A percentile compares a stretch with the other conserved stretches of the same genome.
Evolutionary conservation across 2,888 invertebrate genomes (phyloP).

Genomic region (Diarsia dahlii): DNA sequence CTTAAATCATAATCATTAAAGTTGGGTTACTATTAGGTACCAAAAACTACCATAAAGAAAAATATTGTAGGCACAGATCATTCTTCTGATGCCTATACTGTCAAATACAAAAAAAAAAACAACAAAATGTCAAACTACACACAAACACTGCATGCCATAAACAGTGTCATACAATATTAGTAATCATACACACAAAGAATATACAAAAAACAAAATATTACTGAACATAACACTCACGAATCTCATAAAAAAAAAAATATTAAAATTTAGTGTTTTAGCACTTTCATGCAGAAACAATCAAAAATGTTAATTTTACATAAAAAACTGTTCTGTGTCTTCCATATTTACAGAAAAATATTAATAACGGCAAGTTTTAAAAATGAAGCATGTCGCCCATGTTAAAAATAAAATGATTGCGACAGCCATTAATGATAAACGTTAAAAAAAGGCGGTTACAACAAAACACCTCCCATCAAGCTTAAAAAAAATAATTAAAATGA

Average conservation of each 20-base stretch:
- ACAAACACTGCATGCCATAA: conserved; percentile 64
- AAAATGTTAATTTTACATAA: conserved; percentile 72
- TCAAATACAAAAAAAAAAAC: conserved; percentile 33
- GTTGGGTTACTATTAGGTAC: conserved; percentile 31
- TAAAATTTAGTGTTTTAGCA: conserved; percentile 70
- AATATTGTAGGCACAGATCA: conserved; percentile 20
- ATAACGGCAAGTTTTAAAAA: conserved; percentile 12
- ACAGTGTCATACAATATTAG: conserved; percentile 67
- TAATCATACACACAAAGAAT: conserved; percentile 59
- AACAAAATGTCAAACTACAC: conserved; percentile 51
- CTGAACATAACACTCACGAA: conserved; percentile 57
- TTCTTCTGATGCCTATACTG: conserved; percentile 27
- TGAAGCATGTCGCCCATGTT: conserved; percentile 10
- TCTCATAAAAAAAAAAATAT: conserved; percentile 51
- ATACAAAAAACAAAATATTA: conserved; percentile 51
- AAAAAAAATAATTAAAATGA: conserved; percentile 3
- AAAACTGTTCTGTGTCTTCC: conserved; percentile 54
- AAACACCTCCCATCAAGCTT: not conserved
- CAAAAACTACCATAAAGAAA: conserved; percentile 21
- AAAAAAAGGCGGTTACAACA: conserved; percentile 13
- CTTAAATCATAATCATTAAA: conserved; percentile 9
- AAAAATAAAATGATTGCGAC: conserved; percentile 18
- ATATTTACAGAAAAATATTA: conserved; percentile 41
- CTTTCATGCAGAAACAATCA: conserved; percentile 78
- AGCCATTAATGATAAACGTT: conserved; percentile 34